Evolutionary conservation across 2,797 vertebrate genomes (phyloP), one percentile per base, ranked within the genome.

Genomic region (Macropodus opercularis): DNA sequence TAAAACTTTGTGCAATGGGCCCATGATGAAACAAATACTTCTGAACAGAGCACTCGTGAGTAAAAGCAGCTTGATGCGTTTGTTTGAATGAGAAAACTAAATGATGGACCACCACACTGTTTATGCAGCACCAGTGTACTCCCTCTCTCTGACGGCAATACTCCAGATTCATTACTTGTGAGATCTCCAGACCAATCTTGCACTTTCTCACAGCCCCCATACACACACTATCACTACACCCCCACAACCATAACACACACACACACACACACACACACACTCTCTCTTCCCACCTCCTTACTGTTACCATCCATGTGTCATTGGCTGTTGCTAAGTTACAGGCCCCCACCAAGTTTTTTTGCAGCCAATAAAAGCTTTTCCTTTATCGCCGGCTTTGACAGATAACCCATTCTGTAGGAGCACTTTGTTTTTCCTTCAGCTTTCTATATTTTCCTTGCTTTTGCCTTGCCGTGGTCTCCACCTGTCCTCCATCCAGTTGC

Each of bases 271-370:
- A 82, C 63, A 53, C 51, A 79, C 63, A 66, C 64, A 76, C 49
- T 68, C 61, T 47, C 50, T 68, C 77, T 79, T 77, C 76, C 87
- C 80, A 89, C 87, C 79, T 86, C 81, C 80, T 88, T 79, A 69
- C 84, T 87, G 74, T 81, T 82, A 85, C 77, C 80, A 82, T 72
- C 75, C 59, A 62, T 72, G 70, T 85, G 64, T 83, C 81, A 87
- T 85, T 86, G 80, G 75, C 60, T 71, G 91, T 92, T 91, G 91
- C 90, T 91, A 88, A 84, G 90, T 81, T 87, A 91, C 87, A 66
- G 41, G 84, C 81, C 81, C 80, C 83, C 79, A 84, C 75, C 75
- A 82, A 79, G 63, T 61, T 66, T 47, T 64, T 63, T 46, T 67
- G 39, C 24, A 47, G 70, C 78, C 82, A 85, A 76, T 82, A 61